Evolutionary conservation across 2,797 vertebrate species (phyloP), one percentile per base, ranked within the genome.

Genomic region (Chelon labrosus): DNA sequence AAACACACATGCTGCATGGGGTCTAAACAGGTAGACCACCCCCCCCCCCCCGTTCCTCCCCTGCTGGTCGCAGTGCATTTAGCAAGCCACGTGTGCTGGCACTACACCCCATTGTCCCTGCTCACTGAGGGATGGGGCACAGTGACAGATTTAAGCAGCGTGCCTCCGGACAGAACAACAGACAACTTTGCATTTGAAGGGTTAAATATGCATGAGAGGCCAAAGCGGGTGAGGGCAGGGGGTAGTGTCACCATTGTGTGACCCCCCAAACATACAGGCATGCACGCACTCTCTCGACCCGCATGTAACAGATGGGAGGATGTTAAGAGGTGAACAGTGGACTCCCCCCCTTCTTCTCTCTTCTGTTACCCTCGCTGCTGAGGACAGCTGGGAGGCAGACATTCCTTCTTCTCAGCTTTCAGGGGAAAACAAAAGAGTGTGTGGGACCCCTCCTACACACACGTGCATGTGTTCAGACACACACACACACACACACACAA

Each of bases 371-470:
- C 75, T 81, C 69, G 42, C 72, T 73, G 75, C 73, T 67, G 77
- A 84, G 82, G 93, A 94, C 94, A 95, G 93, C 93, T 94, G 93
- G 91, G 85, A 92, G 93, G 92, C 92, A 94, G 83, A 91, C 91
- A 93, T 92, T 92, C 92, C 89, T 90, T 83, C 88, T 90, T 89
- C 91, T 92, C 90, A 89, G 91, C 86, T 93, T 94, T 91, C 90
- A 89, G 76, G 84, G 60, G 73, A 88, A 92, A 90, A 94, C 89
- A 92, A 91, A 91, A 89, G 87, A 88, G 81, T 73, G 87, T 85
- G 86, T 78, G 79, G 79, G 80, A 90, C 72, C 85, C 84, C 89
- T 85, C 86, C 83, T 75, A 86, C 82, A 87, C 73, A 82, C 90
- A 90, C 86, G 85, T 88, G 87, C 88, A 90, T 83, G 82, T 87